Evolutionary conservation across 2,113 vertebrate species (phyloP), one percentile per base, ranked within the genome.

Genomic region (Geococcyx californianus): DNA sequence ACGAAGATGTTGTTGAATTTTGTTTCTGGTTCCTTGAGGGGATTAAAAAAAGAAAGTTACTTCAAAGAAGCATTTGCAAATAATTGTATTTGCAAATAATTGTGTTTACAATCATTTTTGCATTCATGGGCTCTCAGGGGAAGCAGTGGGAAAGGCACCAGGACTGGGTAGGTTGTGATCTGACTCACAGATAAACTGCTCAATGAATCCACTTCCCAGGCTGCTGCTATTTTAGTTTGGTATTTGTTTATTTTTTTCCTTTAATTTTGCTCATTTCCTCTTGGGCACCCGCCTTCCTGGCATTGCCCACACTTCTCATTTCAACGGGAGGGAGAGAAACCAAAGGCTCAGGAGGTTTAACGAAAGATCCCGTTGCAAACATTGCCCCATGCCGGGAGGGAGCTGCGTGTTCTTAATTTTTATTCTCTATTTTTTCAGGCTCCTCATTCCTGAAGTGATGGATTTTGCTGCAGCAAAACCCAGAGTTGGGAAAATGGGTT

Each of bases 131-230:
- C 75, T 88, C 63, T 63, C 21, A 4, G 26, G 13, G 26, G 72
- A 64, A 86, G 84, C n/a, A n/a, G 52, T 17, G 55, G 85, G 76
- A 83, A 94, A 54, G 56, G 72, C 68, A 47, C 54, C 26, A 24
- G 62, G 34, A 16, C 51, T 28, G 66, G 33, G 25, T 34, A 19
- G 2, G 4, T 5, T 91, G 60, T 51, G 84, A 80, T 87, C 70
- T 95, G 91, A 87, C 74, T 96, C 89, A 70, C 76, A 80, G 94
- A 89, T 62, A 87, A 91, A 67, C 23, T 64, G n/a, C 70, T 93
- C 87, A 28, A 67, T 58, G 90, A 55, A 85, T 58, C 82, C 62
- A 42, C 66, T 93, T 80, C 64, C 84, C 52, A 34, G 54, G 4
- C 77, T 54, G 77, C 84, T 91, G 84, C 83, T 93, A 47, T 76